Conservation (phyloP, 1,140 invertebrate genomes). For the Epicauta chinensis region DNA sequence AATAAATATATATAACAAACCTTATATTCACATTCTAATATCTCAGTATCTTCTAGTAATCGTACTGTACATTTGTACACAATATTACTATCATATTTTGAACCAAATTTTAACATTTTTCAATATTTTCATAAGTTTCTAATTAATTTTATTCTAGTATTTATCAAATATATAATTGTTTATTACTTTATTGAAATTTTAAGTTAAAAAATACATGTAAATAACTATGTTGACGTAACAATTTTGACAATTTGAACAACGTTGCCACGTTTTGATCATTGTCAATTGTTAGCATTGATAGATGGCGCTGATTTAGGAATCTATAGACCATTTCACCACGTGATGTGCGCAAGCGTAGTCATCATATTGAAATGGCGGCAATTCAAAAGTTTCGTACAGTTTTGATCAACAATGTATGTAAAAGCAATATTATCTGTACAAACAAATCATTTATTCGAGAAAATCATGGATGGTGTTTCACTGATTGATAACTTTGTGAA, state of each 20-base stretch:
- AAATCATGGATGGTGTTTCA: no score
- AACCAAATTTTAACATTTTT: slow-evolving; percentile 67
- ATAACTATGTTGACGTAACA: not conserved
- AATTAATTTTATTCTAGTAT: not conserved
- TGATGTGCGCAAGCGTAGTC: no score
- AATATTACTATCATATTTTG: slow-evolving; percentile 76
- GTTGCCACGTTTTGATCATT: no score
- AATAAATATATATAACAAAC: slow-evolving; percentile 51
- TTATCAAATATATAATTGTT: not conserved
- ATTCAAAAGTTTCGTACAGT: no score
- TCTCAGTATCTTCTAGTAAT: slow-evolving; percentile 89
- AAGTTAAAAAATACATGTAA: not conserved
- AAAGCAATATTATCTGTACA: no score
- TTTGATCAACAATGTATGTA: no score
- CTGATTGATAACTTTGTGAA: no score
- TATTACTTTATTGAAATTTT: not conserved
- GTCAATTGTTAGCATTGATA: no score
- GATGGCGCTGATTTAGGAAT: no score
- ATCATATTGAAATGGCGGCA: no score
- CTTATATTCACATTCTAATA: slow-evolving; percentile 93
- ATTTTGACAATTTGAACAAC: not conserved
- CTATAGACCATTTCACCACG: no score
- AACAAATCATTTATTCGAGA: no score
- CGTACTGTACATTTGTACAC: slow-evolving; percentile 91
- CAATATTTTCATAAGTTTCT: slow-evolving; percentile 10